Evolutionary conservation across 2,113 vertebrate genomes (phyloP), one percentile per base, ranked within the genome.

Genomic region (Pseudopodoces humilis): DNA sequence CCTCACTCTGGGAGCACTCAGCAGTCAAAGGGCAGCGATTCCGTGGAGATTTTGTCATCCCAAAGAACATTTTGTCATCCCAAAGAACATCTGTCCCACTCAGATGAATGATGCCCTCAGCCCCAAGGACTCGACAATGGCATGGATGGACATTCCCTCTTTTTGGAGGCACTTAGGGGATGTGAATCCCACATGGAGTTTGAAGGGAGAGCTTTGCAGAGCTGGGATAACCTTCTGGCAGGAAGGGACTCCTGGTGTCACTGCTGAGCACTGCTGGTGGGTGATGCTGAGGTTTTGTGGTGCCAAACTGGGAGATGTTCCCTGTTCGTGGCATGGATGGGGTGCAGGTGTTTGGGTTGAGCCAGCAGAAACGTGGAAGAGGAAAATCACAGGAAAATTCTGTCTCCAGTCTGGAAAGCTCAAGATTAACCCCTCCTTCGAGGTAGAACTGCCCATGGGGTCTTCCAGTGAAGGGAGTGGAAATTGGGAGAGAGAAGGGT

Each of bases 111-210:
- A 86, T 56, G 89, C 31, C 37, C 60, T 30, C 43, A 88, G 44
- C 53, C 62, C 83, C 49, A 10, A 15, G 52, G 94, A 46, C 25
- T 43, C 43, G 64, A 11, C 83, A 87, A 71, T 60, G 60, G 64
- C 30, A 24, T 3, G 52, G 84, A 28, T 28, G 69, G 86, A 67
- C 27, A 12, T 63, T 53, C 10, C 44, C 14, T 12, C 68, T 77
- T 86, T 78, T 35, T 19, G 27, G 23, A 60, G 78, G 87, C 87
- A 91, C 92, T 94, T 80, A 88, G 49, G 83, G 94, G 92, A 77
- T 13, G 5, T 15, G 59, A 90, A 88, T 95, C 75, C 90, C 83
- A 44, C 13, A 0, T 0, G 85, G 18, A 25, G 41, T 58, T 86
- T 58, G 88, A 30, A 50, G 13, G 47, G 55, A 53, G 47, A 88